phyloP scores from a whole-genome alignment of 2,113 vertebrate genomes.

The Mastomys natalensis region DNA sequence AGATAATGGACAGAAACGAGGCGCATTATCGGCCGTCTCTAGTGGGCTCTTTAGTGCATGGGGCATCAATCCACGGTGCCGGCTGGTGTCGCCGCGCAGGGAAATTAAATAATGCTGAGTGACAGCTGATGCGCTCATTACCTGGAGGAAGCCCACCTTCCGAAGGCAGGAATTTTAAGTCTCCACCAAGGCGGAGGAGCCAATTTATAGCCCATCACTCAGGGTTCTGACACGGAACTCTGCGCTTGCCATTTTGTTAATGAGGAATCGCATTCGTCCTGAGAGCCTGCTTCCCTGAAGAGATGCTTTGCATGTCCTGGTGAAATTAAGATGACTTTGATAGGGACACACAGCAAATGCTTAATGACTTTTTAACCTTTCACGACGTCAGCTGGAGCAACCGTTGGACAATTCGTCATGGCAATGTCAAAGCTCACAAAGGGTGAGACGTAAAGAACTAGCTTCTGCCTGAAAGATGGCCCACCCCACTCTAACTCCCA shows the following conservation, averaged over 20 bases:
- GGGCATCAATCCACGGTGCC: constrained; percentile 71
- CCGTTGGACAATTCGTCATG: constrained; percentile 72
- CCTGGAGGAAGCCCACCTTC: constrained; percentile 82
- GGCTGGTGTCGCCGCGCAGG: constrained; percentile 12
- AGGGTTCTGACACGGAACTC: constrained; percentile 81
- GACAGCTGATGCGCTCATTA: constrained; percentile 84
- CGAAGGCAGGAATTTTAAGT: constrained; percentile 78
- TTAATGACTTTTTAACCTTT: constrained; percentile 85
- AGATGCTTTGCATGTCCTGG: constrained; percentile 80
- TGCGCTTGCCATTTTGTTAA: constrained; percentile 82
- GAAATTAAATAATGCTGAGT: constrained; percentile 84
- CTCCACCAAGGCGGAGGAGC: constrained; percentile 78
- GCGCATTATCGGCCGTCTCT: constrained; percentile 40
- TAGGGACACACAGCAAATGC: constrained; percentile 81
- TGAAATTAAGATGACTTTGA: constrained; percentile 85
- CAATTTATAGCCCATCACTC: constrained; percentile 82
- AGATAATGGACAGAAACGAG: background rate
- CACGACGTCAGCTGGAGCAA: constrained; percentile 71
- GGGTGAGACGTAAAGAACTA: background rate
- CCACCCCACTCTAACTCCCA: rapidly evolving
- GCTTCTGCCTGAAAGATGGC: rapidly evolving
- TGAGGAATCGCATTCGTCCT: constrained; percentile 81
- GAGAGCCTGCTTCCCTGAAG: constrained; percentile 82
- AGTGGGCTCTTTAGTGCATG: background rate
- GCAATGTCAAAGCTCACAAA: constrained; percentile 67